These are phyloP conservation scores for Antigone vipio DNA, from an alignment of 2,113 vertebrate species.

Conservation along the genomic window DNA sequence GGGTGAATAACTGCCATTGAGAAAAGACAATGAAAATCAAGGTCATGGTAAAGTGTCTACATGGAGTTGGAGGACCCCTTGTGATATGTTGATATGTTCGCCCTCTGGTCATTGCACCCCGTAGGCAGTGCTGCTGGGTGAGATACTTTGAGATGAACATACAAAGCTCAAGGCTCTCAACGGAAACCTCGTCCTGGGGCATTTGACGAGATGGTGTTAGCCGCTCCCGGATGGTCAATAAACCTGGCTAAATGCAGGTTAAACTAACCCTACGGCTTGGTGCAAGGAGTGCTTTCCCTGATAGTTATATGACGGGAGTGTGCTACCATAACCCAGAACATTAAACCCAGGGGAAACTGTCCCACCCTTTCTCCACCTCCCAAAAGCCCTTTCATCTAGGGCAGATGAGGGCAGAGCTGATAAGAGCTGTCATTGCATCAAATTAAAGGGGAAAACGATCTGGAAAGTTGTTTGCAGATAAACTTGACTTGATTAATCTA, in stretches of 20 bases:
- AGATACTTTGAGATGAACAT: not conserved
- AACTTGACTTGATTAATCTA: conserved; percentile 22
- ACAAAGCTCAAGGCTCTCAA: not conserved
- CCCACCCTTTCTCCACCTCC: not conserved
- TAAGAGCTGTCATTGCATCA: conserved; percentile 5
- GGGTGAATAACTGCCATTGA: not conserved
- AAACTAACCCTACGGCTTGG: not conserved
- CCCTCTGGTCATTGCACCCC: too few species aligned
- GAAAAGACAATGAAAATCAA: not conserved
- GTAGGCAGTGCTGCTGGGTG: accelerated
- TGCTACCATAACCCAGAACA: not conserved
- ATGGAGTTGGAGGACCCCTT: accelerated
- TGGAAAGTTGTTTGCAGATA: conserved; percentile 46
- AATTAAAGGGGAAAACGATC: conserved; percentile 45
- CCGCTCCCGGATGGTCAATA: not conserved
- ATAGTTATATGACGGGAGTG: not conserved
- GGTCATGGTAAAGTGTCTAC: not conserved
- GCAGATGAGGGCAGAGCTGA: conserved; percentile 35
- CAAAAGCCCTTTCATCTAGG: conserved; percentile 23
- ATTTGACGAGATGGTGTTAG: accelerated
- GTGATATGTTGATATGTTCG: not conserved
- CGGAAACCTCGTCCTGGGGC: not conserved
- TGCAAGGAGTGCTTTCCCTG: not conserved
- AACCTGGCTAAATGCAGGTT: not conserved
- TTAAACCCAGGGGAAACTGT: not conserved